Evolutionary conservation across 1,140 invertebrate genomes (phyloP), one percentile per base, ranked within the genome.

Genomic region (Oryctes rhinoceros): DNA sequence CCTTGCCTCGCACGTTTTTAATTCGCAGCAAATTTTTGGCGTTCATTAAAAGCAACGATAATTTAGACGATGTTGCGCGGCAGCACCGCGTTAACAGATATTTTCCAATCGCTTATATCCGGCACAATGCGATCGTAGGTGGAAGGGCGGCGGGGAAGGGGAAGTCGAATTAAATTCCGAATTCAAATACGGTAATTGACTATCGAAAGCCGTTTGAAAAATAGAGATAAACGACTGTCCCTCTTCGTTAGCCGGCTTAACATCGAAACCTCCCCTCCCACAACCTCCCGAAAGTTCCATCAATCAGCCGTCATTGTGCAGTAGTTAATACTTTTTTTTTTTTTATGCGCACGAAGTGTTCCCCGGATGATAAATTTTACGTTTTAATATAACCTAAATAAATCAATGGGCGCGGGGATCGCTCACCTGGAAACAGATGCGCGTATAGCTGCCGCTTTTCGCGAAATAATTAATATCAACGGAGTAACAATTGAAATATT

Each of bases 351-450:
- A 30, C 13, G 20, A 5, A 71, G 24, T 15, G 53, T 15, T 59
- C 15, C 3, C 5, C 9, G 24, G 65, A 37, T 71, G 65, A 71
- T 71, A 71, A 71, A 71, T 71, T 35, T 71, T 71, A 71, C 65
- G 35, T 71, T 71, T 71, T 71, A 30, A 71, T 71, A 71, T 71
- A n/a, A 13, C 39, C 18, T 37, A 71, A 71, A 71, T 71, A 71
- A 71, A 71, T 71, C 65, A 30, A 18, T 59, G 15, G 53, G 6
- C 53, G 53, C 24, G 18, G 24, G 24, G 24, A 30, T 71, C 24
- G 65, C 65, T 71, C 65, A 24, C 65, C 65, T 71, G 65, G 35
- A 71, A 35, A 10, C 65, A 37, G 24, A 71, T 37, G 35, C 13
- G 20, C 24, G n/a, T 24, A 71, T 11, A 35, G 65, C 24, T 35